Conservation (phyloP, 1,140 invertebrate species). For the Polypedilum pembai region DNA sequence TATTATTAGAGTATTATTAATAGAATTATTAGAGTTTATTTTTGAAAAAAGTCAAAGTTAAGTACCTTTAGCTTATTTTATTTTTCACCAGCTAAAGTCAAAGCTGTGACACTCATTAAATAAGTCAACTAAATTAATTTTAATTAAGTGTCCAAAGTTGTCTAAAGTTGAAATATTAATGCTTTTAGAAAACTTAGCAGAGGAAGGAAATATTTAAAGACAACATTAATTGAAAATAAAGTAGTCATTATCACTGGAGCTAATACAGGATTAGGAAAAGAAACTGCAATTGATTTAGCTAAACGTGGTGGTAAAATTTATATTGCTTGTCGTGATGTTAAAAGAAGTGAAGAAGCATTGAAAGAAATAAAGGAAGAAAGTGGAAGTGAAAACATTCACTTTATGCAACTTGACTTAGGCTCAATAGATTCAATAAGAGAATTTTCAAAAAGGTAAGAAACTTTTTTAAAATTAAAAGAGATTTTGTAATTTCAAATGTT, state of each 20-base stretch:
- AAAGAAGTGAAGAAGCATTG: constrained; percentile 52
- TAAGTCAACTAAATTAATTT: no score
- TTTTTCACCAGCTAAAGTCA: no score
- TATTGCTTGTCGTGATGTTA: constrained; percentile 71
- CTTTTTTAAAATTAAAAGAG: neutral
- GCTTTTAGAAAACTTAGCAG: no score
- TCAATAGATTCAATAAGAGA: constrained; percentile 66
- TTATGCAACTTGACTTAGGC: constrained; percentile 72
- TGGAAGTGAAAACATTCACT: constrained; percentile 71
- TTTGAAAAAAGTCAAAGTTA: no score
- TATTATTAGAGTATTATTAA: no score
- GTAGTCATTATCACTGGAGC: constrained; percentile 76
- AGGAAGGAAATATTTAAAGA: constrained; percentile 39
- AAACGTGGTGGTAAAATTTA: constrained; percentile 67
- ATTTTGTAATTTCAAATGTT: no score
- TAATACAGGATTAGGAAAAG: constrained; percentile 82
- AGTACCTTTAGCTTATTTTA: no score
- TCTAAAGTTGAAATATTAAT: no score
- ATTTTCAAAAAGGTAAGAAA: constrained; percentile 52
- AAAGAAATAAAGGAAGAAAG: constrained; percentile 69
- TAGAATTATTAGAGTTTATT: no score
- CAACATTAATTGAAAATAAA: constrained; percentile 55
- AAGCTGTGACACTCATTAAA: no score
- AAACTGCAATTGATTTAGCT: constrained; percentile 66
- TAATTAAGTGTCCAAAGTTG: no score